phyloP scores from a whole-genome alignment of 2,113 vertebrate genomes.

The Petrocephalus microphthalmus region DNA sequence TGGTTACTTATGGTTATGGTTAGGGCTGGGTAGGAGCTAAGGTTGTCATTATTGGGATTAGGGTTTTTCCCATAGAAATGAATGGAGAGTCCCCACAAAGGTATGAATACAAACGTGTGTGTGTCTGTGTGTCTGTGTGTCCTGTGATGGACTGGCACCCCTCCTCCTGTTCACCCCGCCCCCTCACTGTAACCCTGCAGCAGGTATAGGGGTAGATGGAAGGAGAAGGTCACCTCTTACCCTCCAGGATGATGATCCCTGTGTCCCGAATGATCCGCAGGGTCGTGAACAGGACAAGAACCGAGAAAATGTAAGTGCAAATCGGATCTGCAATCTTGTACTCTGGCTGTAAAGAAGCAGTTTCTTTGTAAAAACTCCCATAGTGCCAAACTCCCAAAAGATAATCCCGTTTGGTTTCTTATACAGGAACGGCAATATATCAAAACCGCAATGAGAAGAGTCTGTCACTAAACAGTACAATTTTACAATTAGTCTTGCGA shows the following conservation, averaged over 20 bases:
- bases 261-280: constrained; percentile 87
- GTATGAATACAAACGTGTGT: neutral
- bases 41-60: neutral
- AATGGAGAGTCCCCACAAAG: neutral
- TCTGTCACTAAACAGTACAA: neutral
- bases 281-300: constrained; percentile 89
- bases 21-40: neutral
- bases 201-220: neutral
- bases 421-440: neutral
- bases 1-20: no score
- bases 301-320: constrained; percentile 90
- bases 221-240: constrained; percentile 52
- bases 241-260: constrained; percentile 84
- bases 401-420: neutral
- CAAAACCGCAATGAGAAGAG: neutral
- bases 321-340: constrained; percentile 95
- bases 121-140: neutral
- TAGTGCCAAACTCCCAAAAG: neutral
- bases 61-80: neutral
- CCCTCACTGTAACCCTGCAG: neutral
- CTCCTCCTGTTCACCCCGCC: neutral
- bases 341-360: constrained; percentile 70
- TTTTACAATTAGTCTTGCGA: neutral
- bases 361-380: neutral
- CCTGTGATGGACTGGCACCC: neutral